Base-by-base conservation (phyloP, 1,140 invertebrate genomes). In the Pentalonia nigronervosa region DNA sequence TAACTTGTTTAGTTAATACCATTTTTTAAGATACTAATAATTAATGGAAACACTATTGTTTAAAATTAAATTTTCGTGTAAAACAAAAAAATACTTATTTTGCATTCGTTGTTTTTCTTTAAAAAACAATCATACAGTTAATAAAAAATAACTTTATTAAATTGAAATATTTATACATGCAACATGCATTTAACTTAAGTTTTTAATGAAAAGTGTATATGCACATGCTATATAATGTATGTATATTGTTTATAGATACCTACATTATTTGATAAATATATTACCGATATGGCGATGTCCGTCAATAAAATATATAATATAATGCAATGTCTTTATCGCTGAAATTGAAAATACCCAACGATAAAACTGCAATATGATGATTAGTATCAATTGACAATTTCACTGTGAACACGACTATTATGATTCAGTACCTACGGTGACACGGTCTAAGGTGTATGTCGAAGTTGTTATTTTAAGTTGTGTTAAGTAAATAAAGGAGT, bases 301-400 rank as follows among this genome's bases (percentile, higher is more conserved):
- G 9, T 30, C 30, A 67, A 67, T 67, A 67, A 67, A 14, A 87
- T 87, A 87, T 87, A 87, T 30, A 87, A 60, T 30, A 30, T 36
- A 90, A 90, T 90, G 23, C 21, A 90, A 45, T 90, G 20, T 41
- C 23, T 30, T 90, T 60, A 90, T 90, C 88, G 34, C 50, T 88
- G 6, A 90, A 90, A 90, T 90, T 41, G 56, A 90, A 90, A 90
- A 90, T 56, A 60, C 36, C 45, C 53, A 60, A 30, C 47, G 87
- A 89, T 53, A 53, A 67, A 36, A 36, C n/a, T 89, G 30, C 21
- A 87, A 48, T n/a, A 53, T 53, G 36, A 90, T 67, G 89, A 90
- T 90, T 90, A 45, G 30, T 90, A 90, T 90, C 89, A 90, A 90
- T 67, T 90, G 36, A 90, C 36, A 67, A 45, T 90, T 90, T 7